phyloP scores from a whole-genome alignment of 2,113 vertebrate species.

The Austrofundulus limnaeus region DNA sequence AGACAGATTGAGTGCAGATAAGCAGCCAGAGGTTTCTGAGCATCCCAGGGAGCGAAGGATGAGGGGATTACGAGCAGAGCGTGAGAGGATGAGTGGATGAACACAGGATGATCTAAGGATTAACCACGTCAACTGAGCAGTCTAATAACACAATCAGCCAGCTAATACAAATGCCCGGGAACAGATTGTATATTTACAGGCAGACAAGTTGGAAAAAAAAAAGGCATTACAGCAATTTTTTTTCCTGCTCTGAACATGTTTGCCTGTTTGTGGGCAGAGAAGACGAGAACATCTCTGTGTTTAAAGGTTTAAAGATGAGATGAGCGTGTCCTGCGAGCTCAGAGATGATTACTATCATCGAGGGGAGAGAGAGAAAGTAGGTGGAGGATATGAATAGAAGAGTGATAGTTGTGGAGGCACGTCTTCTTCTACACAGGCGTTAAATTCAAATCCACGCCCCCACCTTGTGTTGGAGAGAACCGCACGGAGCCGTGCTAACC shows the following conservation, averaged over 20 bases:
- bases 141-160: constrained; percentile 72
- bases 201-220: constrained; percentile 12
- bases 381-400: constrained; percentile 30
- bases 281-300: constrained; percentile 8
- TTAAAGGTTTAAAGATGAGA: constrained; percentile 21
- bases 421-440: constrained; percentile 50
- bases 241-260: neutral
- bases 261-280: constrained; percentile 19
- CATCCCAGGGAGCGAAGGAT: constrained; percentile 61
- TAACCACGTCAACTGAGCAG: constrained; percentile 75
- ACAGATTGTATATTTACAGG: constrained; percentile 37
- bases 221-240: neutral
- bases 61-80: constrained; percentile 74
- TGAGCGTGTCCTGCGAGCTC: constrained; percentile 8
- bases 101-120: constrained; percentile 76
- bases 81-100: constrained; percentile 75
- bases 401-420: constrained; percentile 40
- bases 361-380: constrained; percentile 13
- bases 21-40: constrained; percentile 57
- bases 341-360: constrained; percentile 31
- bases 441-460: constrained; percentile 66
- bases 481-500: constrained; percentile 30
- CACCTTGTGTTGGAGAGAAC: constrained; percentile 60
- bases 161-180: constrained; percentile 63
- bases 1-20: constrained; percentile 62